Evolutionary conservation across 2,113 vertebrate genomes (phyloP), one percentile per base, ranked within the genome.

Genomic region (Triplophysa tibetana): DNA sequence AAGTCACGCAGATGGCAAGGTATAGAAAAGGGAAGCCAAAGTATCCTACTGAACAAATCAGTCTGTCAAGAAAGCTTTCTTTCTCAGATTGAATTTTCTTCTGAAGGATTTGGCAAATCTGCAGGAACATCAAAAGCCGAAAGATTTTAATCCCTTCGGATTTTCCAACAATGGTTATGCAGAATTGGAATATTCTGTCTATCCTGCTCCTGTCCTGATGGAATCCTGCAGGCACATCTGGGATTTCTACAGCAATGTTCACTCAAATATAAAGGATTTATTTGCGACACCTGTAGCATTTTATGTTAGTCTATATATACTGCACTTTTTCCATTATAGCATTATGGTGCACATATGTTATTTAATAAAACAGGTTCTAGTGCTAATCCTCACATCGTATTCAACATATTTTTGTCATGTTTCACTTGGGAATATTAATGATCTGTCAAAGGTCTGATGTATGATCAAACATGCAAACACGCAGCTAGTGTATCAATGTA

Each of bases 201-300:
- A 12, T 11, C 58, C 69, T 56, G 2, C 0, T 38, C 54, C 58
- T 61, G 16, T 61, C 41, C 4, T 61, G 56, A 17, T 74, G 54
- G n/a, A 61, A 74, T 73, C 52, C 12, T 73, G n/a, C 70, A 60
- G 70, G 11, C 56, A 17, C 52, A 72, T 41, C 50, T 23, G 33
- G 56, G 21, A 74, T 61, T 74, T 43, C 56, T 61, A 56, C 70
- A 10, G 33, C 19, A 45, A 33, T 41, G 24, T 60, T 74, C 33
- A 13, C 38, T 74, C 29, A 74, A 74, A 74, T 61, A 8, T 21
- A 41, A 45, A 74, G 33, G 52, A 74, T 61, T 74, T 74, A 13
- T 74, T 61, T 61, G 29, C 33, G 33, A 60, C 29, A 61, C 70
- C 38, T 72, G 8, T 29, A 52, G 24, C 26, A 21, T 73, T 41